These are phyloP conservation scores for Petrophora chlorosata DNA, from an alignment of 2,888 invertebrate genomes.

Conservation along the genomic window DNA sequence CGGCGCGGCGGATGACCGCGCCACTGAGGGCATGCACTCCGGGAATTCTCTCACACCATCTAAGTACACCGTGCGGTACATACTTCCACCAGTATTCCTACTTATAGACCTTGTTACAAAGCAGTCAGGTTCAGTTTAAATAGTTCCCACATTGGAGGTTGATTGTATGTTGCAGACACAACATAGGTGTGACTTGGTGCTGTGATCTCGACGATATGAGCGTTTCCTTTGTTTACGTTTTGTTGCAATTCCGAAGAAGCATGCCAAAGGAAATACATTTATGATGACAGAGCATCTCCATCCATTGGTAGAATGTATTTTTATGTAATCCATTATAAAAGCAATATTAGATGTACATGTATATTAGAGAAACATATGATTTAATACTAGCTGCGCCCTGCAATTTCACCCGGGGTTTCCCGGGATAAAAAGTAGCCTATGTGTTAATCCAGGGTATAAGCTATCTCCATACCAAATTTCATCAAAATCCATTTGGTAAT, in stretches of 20 bases:
- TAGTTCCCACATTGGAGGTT: background rate
- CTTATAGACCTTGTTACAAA: conserved; percentile 16
- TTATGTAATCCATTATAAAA: too few relatives aligned
- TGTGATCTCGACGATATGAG: conserved; percentile 16
- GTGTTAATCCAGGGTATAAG: too few relatives aligned
- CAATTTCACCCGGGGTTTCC: too few relatives aligned
- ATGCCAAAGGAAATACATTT: background rate
- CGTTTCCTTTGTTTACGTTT: conserved; percentile 19
- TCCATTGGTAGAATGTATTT: too few relatives aligned
- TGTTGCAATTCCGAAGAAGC: conserved; percentile 4
- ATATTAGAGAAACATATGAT: too few relatives aligned
- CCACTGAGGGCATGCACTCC: conserved; percentile 55
- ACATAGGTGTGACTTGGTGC: background rate
- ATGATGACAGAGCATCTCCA: background rate
- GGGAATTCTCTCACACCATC: conserved; percentile 42
- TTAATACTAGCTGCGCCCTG: too few relatives aligned
- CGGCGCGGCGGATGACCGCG: conserved; percentile 55
- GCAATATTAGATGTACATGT: too few relatives aligned
- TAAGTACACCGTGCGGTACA: conserved; percentile 12
- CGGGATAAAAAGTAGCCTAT: too few relatives aligned
- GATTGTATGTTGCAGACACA: background rate
- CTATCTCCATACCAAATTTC: too few relatives aligned
- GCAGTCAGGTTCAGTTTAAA: conserved; percentile 11
- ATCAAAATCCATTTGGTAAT: too few relatives aligned
- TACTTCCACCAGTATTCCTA: background rate